Evolutionary conservation across 2,113 vertebrate species (phyloP).

Genomic region (Shinisaurus crocodilurus): DNA sequence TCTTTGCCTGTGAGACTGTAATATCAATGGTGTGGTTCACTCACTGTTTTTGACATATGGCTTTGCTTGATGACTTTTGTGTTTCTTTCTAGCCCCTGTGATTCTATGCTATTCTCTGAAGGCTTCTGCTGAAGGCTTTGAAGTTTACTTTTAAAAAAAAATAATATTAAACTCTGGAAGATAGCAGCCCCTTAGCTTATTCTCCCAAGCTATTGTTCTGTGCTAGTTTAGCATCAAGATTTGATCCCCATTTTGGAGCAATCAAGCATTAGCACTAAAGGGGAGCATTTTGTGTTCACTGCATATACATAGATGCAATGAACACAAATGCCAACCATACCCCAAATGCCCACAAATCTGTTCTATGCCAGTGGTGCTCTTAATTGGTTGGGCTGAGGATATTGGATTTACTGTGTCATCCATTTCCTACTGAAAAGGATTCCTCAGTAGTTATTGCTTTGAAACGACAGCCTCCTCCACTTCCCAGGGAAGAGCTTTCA

Average conservation of each 20-base stretch:
- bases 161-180: neutral
- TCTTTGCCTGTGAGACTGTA: neutral
- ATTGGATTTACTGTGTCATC: neutral
- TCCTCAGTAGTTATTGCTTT: slow-evolving; percentile 17
- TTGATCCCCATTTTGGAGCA: neutral
- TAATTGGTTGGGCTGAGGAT: neutral
- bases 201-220: neutral
- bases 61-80: neutral
- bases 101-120: neutral
- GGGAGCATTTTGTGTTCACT: neutral
- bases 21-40: neutral
- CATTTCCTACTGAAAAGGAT: slow-evolving; percentile 17
- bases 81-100: neutral
- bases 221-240: neutral
- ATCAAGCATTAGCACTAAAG: neutral
- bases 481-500: neutral
- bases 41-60: neutral
- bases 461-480: neutral
- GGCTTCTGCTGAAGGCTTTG: neutral
- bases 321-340: neutral
- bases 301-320: neutral
- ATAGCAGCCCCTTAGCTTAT: neutral
- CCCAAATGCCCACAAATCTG: neutral
- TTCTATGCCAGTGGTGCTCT: neutral
- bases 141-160: neutral